Evolutionary conservation across 2,797 vertebrate genomes (phyloP).

Genomic region (Petrocephalus schoutedeni): DNA sequence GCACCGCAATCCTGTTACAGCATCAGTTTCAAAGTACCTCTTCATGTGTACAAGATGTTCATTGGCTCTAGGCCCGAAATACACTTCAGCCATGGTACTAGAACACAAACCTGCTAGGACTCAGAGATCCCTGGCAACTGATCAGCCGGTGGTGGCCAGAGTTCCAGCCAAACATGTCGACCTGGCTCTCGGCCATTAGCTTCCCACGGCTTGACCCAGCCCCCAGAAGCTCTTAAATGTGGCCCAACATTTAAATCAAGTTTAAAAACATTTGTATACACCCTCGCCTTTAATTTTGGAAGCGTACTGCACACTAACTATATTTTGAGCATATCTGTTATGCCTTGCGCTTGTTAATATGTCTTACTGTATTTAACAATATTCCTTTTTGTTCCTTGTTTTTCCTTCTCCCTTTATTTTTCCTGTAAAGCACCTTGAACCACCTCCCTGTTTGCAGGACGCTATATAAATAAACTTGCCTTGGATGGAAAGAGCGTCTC

Average conservation of each 20-base stretch:
- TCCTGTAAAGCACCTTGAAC: neutral
- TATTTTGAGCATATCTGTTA: neutral
- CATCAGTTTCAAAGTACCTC: neutral
- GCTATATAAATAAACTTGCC: neutral
- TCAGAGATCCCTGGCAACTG: neutral
- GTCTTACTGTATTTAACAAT: neutral
- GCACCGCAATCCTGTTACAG: neutral
- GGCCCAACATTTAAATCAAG: neutral
- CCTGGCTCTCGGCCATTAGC: neutral
- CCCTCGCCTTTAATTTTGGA: no score
- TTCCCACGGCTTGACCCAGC: neutral
- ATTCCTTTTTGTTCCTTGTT: neutral
- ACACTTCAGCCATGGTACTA: neutral
- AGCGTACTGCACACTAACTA: neutral
- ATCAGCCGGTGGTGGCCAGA: neutral
- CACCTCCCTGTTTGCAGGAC: neutral
- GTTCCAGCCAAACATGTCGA: neutral
- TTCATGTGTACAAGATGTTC: neutral
- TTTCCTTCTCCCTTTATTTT: neutral
- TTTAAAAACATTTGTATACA: neutral
- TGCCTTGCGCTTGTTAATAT: neutral
- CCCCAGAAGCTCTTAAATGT: neutral
- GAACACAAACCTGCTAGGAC: neutral
- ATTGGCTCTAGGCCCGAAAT: neutral
- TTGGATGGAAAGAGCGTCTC: neutral